Evolutionary conservation across 2,888 invertebrate species (phyloP).

Genomic region (Leptopilina myrica): DNA sequence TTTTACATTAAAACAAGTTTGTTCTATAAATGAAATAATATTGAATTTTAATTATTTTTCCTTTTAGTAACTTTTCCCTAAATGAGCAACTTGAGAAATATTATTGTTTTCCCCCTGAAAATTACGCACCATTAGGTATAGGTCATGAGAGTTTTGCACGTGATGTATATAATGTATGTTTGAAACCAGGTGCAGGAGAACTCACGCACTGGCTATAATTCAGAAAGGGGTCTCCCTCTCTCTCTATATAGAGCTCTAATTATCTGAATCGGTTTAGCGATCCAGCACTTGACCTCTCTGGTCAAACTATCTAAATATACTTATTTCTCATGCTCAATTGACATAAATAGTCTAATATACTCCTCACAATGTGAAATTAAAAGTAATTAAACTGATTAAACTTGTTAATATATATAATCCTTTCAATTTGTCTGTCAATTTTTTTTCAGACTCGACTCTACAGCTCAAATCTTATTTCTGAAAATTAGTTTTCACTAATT

Average conservation of each 20-base stretch:
- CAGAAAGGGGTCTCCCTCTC: background rate
- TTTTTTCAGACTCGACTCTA: too few relatives aligned
- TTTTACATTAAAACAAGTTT: too few relatives aligned
- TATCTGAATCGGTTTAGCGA: slow-evolving; percentile 37
- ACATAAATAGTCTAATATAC: background rate
- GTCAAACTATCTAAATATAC: slow-evolving; percentile 34
- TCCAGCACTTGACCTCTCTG: slow-evolving; percentile 34
- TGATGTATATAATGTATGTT: background rate
- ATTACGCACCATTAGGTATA: background rate
- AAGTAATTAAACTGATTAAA: background rate
- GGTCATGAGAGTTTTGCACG: background rate
- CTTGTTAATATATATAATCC: too few relatives aligned
- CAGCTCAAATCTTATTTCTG: too few relatives aligned
- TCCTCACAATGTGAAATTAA: background rate
- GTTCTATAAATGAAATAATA: too few relatives aligned
- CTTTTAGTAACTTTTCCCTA: background rate
- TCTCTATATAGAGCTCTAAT: slow-evolving; percentile 23
- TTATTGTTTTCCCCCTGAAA: background rate
- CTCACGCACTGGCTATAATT: slow-evolving; percentile 35
- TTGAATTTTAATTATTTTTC: background rate
- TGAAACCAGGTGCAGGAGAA: slow-evolving; percentile 11
- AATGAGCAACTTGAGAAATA: background rate
- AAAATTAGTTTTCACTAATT: too few relatives aligned
- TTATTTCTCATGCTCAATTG: slow-evolving; percentile 35
- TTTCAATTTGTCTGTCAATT: too few relatives aligned